Base-by-base conservation (phyloP, 2,113 vertebrate species). In the Saimiri boliviensis region DNA sequence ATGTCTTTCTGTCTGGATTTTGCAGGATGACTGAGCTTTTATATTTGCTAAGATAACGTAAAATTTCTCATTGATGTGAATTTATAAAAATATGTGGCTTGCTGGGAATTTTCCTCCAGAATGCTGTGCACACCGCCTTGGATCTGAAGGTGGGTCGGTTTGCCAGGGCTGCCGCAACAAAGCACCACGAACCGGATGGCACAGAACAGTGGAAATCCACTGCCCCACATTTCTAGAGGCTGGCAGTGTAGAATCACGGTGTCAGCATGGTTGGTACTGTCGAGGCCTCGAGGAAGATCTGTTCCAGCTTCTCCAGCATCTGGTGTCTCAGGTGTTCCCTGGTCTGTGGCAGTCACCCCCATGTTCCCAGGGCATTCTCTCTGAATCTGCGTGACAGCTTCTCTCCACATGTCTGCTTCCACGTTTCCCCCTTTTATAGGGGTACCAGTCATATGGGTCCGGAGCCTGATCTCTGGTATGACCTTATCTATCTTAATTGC, bases 71-170 rank as follows among this genome's bases (percentile, higher is more conserved):
- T 74, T 9, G 21, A 27, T n/a, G 27, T 7, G 52, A 63, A 79
- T 52, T 66, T 74, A 27, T 11, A 35, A 32, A 32, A 32, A 21
- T 20, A 8, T 0, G 11, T 16, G 45, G 16, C 25, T n/a, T 21
- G 8, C 5, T 32, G 58, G 45, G 35, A 32, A 32, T 23, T 40
- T 66, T 9, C 11, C n/a, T 6, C 58, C 8, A 1, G n/a, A 52
- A 30, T 7, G 13, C 45, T 37, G 10, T 20, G 23, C 10, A 1
- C 0, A 17, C 21, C 6, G 16, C 42, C 8, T 0, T 5, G 23
- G 54, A 32, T 77, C 9, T 30, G 32, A 45, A 63, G 42, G 23
- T 21, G 8, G 2, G 0, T 17, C 7, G 0, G 20, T 45, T 21
- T 7, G 2, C 37, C 3, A 0, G n/a, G 21, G 20, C 77, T 42